Evolutionary conservation across 2,888 invertebrate species (phyloP).

Genomic region (Brenthis hecate): DNA sequence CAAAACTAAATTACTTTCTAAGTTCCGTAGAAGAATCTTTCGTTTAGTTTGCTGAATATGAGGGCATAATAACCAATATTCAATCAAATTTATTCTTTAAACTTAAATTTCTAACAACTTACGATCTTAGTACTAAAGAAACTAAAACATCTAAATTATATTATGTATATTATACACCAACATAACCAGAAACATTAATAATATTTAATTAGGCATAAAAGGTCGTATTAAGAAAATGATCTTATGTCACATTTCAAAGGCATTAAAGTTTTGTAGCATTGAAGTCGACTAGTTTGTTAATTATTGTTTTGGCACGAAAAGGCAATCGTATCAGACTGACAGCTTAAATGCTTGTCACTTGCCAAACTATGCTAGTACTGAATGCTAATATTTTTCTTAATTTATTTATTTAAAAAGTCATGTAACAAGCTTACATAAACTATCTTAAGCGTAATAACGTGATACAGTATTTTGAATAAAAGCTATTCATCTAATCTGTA

Average conservation of each 20-base stretch:
- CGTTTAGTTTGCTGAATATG: too few species aligned
- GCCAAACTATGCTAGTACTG: constrained; percentile 13
- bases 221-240: constrained; percentile 3
- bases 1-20: not conserved
- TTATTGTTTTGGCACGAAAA: constrained; percentile 25
- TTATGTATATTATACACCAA: not conserved
- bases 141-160: too few species aligned
- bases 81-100: too few species aligned
- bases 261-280: constrained; percentile 1
- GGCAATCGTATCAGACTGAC: constrained; percentile 10
- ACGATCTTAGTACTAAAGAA: too few species aligned
- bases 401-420: not conserved
- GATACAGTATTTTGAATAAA: too few species aligned
- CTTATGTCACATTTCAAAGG: constrained; percentile 11
- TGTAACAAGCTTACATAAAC: not conserved
- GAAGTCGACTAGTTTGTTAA: constrained; percentile 11
- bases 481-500: too few species aligned
- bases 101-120: too few species aligned
- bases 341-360: constrained; percentile 24
- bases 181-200: not conserved
- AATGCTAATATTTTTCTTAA: constrained; percentile 15
- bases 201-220: constrained; percentile 8
- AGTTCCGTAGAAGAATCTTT: not conserved
- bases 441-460: not conserved
- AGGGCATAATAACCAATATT: too few species aligned